A percentile compares a stretch with the other conserved stretches of the same genome.
Conservation (phyloP, 2,113 vertebrate species). For the Herpetotheres cachinnans region DNA sequence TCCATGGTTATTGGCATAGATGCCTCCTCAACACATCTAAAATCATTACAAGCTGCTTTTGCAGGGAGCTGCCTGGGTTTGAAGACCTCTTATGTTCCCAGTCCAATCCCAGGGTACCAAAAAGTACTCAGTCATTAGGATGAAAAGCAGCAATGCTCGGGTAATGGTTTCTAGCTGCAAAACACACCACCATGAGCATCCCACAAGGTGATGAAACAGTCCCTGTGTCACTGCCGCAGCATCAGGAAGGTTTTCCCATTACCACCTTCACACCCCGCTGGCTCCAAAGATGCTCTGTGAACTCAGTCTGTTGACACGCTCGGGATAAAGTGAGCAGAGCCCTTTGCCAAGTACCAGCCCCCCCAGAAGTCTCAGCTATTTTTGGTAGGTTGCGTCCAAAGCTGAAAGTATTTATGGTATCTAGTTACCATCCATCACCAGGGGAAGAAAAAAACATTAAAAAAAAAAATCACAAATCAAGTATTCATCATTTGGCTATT, state of each 20-base stretch:
- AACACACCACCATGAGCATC: rapidly evolving
- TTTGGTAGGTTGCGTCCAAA: background rate
- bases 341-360: background rate
- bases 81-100: background rate
- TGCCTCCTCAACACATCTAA: background rate
- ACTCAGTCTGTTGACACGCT: background rate
- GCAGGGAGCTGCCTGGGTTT: background rate
- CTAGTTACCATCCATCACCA: background rate
- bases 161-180: background rate
- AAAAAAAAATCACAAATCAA: background rate
- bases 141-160: background rate
- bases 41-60: background rate
- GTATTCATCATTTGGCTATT: background rate
- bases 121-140: background rate
- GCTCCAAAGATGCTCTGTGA: background rate
- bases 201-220: background rate
- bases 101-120: background rate
- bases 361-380: background rate
- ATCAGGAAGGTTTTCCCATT: background rate
- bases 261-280: background rate
- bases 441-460: too few relatives aligned
- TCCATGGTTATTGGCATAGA: background rate
- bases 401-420: background rate
- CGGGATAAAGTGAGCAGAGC: background rate
- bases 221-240: background rate